These are phyloP conservation scores for Xyliphius kryptos DNA, from an alignment of 2,113 vertebrate genomes.

Conservation along the genomic window DNA sequence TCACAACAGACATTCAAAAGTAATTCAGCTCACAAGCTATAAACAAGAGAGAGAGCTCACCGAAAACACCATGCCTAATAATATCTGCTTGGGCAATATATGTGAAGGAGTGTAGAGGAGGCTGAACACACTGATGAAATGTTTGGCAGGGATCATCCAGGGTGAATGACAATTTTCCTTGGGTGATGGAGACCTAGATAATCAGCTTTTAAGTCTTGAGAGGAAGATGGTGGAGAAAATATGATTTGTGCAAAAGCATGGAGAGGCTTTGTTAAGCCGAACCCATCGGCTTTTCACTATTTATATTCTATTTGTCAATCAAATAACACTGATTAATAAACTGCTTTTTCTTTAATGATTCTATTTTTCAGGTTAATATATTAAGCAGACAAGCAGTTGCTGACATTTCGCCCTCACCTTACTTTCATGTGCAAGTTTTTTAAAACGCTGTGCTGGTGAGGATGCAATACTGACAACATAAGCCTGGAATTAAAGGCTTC, in stretches of 20 bases:
- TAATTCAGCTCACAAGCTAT: constrained; percentile 38
- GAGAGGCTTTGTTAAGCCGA: constrained; percentile 28
- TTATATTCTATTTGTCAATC: too few species aligned
- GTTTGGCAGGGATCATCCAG: constrained; percentile 56
- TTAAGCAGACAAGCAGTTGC: not conserved
- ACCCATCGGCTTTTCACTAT: too few species aligned
- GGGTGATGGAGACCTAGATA: constrained; percentile 67
- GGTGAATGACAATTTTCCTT: constrained; percentile 62
- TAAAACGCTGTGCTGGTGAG: constrained; percentile 46
- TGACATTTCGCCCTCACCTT: constrained; percentile 27
- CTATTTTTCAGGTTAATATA: too few species aligned
- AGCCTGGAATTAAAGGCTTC: constrained; percentile 65
- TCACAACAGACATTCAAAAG: constrained; percentile 38
- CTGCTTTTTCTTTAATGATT: too few species aligned
- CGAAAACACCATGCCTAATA: constrained; percentile 23
- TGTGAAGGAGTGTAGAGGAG: constrained; percentile 51
- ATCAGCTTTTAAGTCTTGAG: constrained; percentile 63
- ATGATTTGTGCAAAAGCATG: constrained; percentile 43
- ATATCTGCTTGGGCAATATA: constrained; percentile 27
- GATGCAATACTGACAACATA: constrained; percentile 67
- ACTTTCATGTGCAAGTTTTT: not conserved
- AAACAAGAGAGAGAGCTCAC: constrained; percentile 32
- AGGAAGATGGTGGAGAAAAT: constrained; percentile 40
- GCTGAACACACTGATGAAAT: constrained; percentile 50
- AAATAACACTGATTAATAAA: too few species aligned